These are phyloP conservation scores for Zosterops pallidus DNA, from an alignment of 2,113 vertebrate species.

Conservation along the genomic window DNA sequence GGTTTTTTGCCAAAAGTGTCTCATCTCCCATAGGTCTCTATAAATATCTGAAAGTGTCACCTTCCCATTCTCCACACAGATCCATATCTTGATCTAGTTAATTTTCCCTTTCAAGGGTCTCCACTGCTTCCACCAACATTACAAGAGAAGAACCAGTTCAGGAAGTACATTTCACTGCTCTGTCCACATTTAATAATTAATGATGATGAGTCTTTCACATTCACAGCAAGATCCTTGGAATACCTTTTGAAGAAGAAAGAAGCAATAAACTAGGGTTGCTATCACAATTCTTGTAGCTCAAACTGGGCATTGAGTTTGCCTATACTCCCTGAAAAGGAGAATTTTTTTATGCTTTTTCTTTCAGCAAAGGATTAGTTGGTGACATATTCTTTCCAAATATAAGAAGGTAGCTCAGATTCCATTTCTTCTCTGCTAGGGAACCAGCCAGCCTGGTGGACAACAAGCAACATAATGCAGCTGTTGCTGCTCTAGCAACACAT, in stretches of 20 bases:
- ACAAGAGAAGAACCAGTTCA: neutral
- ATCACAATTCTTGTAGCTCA: neutral
- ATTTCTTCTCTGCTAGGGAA: neutral
- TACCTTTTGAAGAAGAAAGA: neutral
- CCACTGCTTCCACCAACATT: neutral
- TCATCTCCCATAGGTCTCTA: neutral
- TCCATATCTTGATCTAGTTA: neutral
- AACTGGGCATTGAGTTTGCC: neutral
- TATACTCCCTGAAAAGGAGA: neutral
- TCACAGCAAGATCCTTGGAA: neutral
- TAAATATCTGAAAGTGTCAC: neutral
- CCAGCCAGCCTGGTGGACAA: neutral
- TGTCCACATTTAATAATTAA: neutral
- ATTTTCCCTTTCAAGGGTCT: neutral
- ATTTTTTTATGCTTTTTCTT: neutral
- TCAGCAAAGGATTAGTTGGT: neutral
- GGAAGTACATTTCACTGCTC: neutral
- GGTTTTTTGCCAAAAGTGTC: too few relatives aligned
- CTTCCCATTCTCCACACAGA: neutral
- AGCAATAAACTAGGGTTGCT: neutral
- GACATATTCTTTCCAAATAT: neutral
- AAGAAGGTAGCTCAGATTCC: neutral
- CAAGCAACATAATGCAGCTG: neutral
- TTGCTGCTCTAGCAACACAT: neutral
- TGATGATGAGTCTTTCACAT: neutral